Base-by-base conservation (phyloP, 2,888 invertebrate species). In the Dinocampus coccinellae region DNA sequence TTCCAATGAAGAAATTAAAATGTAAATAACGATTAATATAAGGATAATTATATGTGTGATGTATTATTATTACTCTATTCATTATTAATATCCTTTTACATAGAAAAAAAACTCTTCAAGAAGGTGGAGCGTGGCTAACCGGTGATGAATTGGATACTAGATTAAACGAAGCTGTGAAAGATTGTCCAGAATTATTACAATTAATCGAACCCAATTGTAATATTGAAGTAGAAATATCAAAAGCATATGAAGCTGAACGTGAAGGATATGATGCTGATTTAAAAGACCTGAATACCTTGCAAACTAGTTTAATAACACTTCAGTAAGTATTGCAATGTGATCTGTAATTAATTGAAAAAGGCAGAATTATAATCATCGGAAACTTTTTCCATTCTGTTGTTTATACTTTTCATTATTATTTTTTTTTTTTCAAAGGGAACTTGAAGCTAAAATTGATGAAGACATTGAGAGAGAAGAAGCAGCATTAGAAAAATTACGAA, bases 121-220 rank as follows among this genome's bases (percentile, higher is more conserved):
- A 79, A 20, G 78, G 77, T 22, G 80, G 76, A 0, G 75, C 79
- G 66, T 84, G 84, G 84, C 68, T 85, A 0, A 71, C 79, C 26
- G 84, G 80, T 1, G 57, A 76, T 16, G 81, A 83, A 76, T 74
- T 87, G 67, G 83, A 86, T 73, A 36, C 65, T 1, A 78, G 80
- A 22, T 68, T 87, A 2, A 77, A 77, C 29, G 77, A 82, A 68
- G 81, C 78, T 3, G 79, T 80, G 0, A 73, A 72, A 69, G 76
- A 84, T 68, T 82, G 78, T 73, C 85, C 85, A 3, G 82, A 84
- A 39, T 70, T 87, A 39, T 73, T 83, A 47, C 75, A 80, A 39
- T 74, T 82, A 9, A 57, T 81, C 22, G 64, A 75, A 34, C 72
- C 76, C 1, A 78, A 84, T 65, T 66, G 76, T 13, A 47, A 39